Evolutionary conservation across 2,797 vertebrate species (phyloP).

Genomic region (Anisognathus igniventris): DNA sequence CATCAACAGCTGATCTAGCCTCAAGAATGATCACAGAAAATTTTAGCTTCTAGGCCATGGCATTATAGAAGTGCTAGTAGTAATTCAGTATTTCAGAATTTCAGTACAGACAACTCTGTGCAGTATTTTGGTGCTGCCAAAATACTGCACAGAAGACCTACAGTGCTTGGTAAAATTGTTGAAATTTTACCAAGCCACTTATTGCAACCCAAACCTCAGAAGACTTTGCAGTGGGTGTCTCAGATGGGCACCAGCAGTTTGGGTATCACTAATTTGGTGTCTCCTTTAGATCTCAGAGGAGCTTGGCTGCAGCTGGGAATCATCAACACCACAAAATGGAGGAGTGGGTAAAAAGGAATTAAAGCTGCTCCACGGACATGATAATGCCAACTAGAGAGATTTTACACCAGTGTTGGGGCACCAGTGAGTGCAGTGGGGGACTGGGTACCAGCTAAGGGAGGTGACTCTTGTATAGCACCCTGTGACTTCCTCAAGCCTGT

Average conservation of each 20-base stretch:
- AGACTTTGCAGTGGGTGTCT: background rate
- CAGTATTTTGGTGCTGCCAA: background rate
- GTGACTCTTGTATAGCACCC: background rate
- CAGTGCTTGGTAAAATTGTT: background rate
- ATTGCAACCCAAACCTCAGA: background rate
- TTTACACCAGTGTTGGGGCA: background rate
- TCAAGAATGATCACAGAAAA: background rate
- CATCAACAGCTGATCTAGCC: background rate
- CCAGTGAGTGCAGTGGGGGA: background rate
- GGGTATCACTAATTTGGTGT: background rate
- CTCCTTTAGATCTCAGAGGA: background rate
- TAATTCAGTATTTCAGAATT: background rate
- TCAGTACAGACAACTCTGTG: background rate
- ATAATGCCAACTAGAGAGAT: background rate
- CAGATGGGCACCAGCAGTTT: background rate
- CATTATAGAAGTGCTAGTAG: background rate
- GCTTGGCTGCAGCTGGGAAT: background rate
- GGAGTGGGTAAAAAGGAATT: background rate
- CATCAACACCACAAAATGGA: background rate
- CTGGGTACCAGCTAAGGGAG: background rate
- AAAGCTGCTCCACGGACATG: background rate
- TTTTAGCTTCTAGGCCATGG: background rate
- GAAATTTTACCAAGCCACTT: background rate
- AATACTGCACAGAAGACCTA: background rate
- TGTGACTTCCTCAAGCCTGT: background rate